Evolutionary conservation across 2,888 invertebrate genomes (phyloP).

Genomic region (Acronicta aceris): DNA sequence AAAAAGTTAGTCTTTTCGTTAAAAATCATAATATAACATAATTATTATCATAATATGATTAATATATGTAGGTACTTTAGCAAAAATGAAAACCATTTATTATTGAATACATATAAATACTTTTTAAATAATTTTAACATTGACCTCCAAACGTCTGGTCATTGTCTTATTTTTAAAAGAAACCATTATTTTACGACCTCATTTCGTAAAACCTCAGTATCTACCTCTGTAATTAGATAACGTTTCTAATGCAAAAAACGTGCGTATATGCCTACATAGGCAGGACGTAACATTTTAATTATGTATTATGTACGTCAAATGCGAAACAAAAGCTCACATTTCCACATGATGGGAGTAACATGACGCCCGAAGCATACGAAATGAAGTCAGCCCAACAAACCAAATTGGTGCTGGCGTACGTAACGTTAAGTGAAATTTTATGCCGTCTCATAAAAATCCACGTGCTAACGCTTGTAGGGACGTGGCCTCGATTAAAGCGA

Average conservation of each 20-base stretch:
- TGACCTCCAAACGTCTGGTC: too few species aligned
- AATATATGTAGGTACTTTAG: too few species aligned
- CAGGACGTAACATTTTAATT: conserved; percentile 55
- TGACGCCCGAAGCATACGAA: conserved; percentile 69
- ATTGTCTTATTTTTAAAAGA: not conserved
- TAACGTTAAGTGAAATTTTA: conserved; percentile 81
- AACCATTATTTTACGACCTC: conserved; percentile 3
- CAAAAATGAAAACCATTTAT: too few species aligned
- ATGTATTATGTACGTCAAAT: conserved; percentile 63
- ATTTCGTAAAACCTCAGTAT: conserved; percentile 13
- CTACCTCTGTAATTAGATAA: conserved; percentile 39
- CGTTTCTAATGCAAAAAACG: conserved; percentile 38
- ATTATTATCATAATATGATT: too few species aligned
- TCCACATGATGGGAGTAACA: conserved; percentile 66
- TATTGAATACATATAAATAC: too few species aligned
- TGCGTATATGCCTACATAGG: conserved; percentile 18
- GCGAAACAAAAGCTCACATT: conserved; percentile 71
- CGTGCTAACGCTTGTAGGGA: conserved; percentile 56
- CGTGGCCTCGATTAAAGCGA: conserved; percentile 46
- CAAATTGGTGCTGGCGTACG: conserved; percentile 70
- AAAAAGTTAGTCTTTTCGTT: too few species aligned
- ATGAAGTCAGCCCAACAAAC: conserved; percentile 74
- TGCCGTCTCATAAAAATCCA: conserved; percentile 77
- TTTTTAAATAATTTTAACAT: too few species aligned
- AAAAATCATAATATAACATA: too few species aligned